These are phyloP conservation scores for Odontesthes bonariensis DNA, from an alignment of 2,113 vertebrate species.

Conservation along the genomic window DNA sequence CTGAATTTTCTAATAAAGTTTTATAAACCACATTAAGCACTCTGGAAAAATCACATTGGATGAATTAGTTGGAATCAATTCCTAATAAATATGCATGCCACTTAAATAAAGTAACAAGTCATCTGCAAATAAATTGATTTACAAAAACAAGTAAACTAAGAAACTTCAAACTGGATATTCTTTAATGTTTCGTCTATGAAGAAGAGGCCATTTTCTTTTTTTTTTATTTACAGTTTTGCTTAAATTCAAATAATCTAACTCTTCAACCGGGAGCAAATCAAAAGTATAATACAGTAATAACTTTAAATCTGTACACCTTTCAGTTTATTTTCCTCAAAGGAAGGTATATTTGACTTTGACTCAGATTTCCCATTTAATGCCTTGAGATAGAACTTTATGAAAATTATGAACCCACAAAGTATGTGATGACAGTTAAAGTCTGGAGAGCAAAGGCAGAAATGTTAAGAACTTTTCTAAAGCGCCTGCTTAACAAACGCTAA, in stretches of 20 bases:
- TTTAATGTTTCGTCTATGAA: neutral
- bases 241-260: neutral
- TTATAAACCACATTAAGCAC: no score
- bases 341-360: no score
- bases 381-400: no score
- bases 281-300: no score
- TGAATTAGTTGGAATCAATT: no score
- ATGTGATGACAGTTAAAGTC: neutral
- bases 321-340: no score
- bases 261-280: neutral
- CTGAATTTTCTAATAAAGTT: no score
- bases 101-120: slow-evolving; percentile 21
- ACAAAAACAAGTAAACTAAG: neutral
- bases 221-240: neutral
- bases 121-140: slow-evolving; percentile 34
- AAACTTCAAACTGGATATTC: neutral
- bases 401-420: neutral
- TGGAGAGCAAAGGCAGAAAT: neutral
- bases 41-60: no score
- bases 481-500: slow-evolving; percentile 13
- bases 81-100: neutral
- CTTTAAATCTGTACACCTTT: no score
- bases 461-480: slow-evolving; percentile 12
- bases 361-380: no score
- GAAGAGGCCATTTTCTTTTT: neutral